phyloP scores from a whole-genome alignment of 1,140 invertebrate genomes.

The Arion vulgaris region DNA sequence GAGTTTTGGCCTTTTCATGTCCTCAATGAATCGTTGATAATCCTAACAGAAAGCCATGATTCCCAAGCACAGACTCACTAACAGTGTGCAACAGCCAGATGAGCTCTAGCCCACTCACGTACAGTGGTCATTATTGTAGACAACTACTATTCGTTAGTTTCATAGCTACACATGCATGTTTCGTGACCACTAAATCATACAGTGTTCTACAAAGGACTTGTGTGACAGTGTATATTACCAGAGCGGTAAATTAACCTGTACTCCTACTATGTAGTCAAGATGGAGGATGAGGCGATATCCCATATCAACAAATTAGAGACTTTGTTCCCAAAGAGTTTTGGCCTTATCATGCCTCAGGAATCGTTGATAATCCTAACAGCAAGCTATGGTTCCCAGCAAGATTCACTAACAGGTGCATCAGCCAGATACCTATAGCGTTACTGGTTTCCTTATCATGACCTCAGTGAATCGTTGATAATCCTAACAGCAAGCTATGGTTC shows the following conservation, averaged over 20 bases:
- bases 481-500: not conserved
- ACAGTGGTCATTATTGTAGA: too few relatives aligned
- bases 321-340: not conserved
- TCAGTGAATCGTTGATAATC: not conserved
- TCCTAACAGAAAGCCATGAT: not conserved
- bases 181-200: too few relatives aligned
- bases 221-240: too few relatives aligned
- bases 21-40: not conserved
- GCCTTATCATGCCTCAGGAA: conserved; percentile 5
- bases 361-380: not conserved
- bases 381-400: not conserved
- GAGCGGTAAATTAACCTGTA: too few relatives aligned
- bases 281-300: too few relatives aligned
- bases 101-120: too few relatives aligned
- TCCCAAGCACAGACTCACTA: not conserved
- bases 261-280: too few relatives aligned
- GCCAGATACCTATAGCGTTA: not conserved
- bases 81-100: not conserved
- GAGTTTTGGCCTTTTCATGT: conserved; percentile 4
- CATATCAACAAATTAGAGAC: too few relatives aligned
- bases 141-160: too few relatives aligned
- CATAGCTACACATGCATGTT: too few relatives aligned
- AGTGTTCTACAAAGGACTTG: too few relatives aligned
- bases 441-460: not conserved
- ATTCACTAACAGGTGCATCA: not conserved